A percentile compares a stretch with the other conserved stretches of the same genome.
Conservation (phyloP, 2,888 invertebrate species). For the Drosophila mercatorum region DNA sequence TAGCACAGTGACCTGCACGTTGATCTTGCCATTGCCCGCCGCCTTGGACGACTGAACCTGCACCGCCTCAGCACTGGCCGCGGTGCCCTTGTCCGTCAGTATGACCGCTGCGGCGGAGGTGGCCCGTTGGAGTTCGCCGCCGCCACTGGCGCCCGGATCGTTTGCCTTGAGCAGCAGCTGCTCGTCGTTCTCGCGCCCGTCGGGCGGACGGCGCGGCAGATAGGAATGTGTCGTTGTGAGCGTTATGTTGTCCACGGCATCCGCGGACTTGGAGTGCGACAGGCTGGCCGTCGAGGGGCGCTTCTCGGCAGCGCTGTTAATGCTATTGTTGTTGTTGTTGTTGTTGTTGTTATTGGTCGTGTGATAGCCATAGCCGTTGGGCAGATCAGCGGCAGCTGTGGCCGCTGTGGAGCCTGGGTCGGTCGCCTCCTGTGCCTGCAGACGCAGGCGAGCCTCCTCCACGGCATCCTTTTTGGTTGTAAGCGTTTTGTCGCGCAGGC, state of each 20-base stretch:
- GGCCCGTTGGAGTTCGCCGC: conserved; percentile 68
- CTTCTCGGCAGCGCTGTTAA: conserved; percentile 57
- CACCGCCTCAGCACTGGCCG: conserved; percentile 77
- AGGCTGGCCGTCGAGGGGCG: conserved; percentile 74
- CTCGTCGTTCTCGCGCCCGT: conserved; percentile 92
- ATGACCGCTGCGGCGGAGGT: conserved; percentile 85
- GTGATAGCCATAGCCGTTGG: conserved; percentile 67
- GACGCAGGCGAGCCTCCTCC: conserved; percentile 93
- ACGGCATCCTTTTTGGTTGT: conserved; percentile 97
- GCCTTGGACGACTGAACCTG: conserved; percentile 86
- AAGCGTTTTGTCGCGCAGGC: conserved; percentile 95
- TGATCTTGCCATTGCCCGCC: conserved; percentile 91
- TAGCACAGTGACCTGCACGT: conserved; percentile 94
- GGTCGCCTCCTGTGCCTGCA: conserved; percentile 87
- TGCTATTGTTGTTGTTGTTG: conserved; percentile 52
- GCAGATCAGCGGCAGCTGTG: conserved; percentile 43
- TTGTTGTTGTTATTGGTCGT: conserved; percentile 36
- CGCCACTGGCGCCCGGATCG: conserved; percentile 22
- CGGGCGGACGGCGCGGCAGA: conserved; percentile 87
- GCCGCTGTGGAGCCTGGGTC: conserved; percentile 61
- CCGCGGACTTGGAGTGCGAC: conserved; percentile 77
- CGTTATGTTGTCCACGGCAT: conserved; percentile 75
- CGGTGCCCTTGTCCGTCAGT: conserved; percentile 86
- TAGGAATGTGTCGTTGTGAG: conserved; percentile 80
- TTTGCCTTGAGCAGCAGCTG: conserved; percentile 66